Conservation (phyloP, 2,888 invertebrate species). For the Ennomos quercinarius region DNA sequence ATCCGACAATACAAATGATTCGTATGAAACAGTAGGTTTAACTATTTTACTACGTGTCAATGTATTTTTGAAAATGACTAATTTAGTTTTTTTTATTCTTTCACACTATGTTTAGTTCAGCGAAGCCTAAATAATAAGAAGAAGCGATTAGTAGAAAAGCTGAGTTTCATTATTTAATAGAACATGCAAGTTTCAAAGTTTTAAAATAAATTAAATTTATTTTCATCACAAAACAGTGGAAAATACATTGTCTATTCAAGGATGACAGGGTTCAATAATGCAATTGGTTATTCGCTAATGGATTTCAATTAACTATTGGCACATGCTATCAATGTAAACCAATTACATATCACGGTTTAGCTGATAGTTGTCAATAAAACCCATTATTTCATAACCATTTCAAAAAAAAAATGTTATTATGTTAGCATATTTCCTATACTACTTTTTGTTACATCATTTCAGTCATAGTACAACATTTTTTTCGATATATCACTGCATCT, state of each 20-base stretch:
- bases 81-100: constrained; percentile 22
- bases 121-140: constrained; percentile 82
- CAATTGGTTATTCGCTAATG: too few species aligned
- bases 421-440: too few species aligned
- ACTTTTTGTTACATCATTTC: too few species aligned
- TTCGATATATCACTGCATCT: too few species aligned
- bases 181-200: constrained; percentile 52
- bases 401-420: too few species aligned
- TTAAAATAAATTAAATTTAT: constrained; percentile 18
- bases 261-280: constrained; percentile 1
- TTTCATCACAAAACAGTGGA: constrained; percentile 22
- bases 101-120: constrained; percentile 49
- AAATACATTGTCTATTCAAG: constrained; percentile 49
- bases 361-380: too few species aligned
- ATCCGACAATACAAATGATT: constrained; percentile 67
- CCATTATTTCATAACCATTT: too few species aligned
- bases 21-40: constrained; percentile 50
- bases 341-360: too few species aligned
- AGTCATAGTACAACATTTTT: too few species aligned
- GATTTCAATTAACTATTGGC: too few species aligned
- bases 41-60: constrained; percentile 33
- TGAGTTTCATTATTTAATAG: constrained; percentile 27
- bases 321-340: too few species aligned
- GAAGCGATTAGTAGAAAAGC: constrained; percentile 64
- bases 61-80: constrained; percentile 12